phyloP scores from a whole-genome alignment of 2,888 invertebrate genomes.

The Diarsia rubi region DNA sequence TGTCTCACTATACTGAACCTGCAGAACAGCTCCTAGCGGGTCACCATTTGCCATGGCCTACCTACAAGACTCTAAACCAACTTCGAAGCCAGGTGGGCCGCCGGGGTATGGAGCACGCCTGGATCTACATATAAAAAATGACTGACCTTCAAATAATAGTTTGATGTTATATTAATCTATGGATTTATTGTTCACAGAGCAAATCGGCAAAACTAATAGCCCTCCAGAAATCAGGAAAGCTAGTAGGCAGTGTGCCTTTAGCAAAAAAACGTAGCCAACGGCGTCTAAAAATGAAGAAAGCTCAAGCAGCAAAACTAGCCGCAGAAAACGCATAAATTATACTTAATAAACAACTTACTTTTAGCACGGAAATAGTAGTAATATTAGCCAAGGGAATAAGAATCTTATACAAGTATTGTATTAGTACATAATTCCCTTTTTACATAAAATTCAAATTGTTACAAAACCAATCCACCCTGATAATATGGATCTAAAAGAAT shows the following conservation, averaged over 20 bases:
- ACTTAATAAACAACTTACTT: background rate
- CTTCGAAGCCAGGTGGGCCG: too few relatives aligned
- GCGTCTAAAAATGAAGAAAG: constrained; percentile 81
- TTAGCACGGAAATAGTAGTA: background rate
- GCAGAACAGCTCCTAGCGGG: too few relatives aligned
- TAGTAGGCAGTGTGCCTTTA: constrained; percentile 82
- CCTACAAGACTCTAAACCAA: too few relatives aligned
- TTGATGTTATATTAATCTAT: background rate
- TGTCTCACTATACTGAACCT: too few relatives aligned
- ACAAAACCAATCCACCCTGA: background rate
- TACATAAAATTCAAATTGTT: background rate
- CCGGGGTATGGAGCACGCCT: too few relatives aligned
- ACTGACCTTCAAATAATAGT: background rate
- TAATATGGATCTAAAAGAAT: constrained; percentile 19
- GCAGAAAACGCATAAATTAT: constrained; percentile 22
- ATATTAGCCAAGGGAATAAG: background rate
- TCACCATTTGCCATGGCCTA: too few relatives aligned
- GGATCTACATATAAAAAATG: background rate
- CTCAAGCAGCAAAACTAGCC: constrained; percentile 75
- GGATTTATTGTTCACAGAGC: constrained; percentile 74
- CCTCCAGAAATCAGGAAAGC: constrained; percentile 83
- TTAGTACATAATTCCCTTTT: background rate
- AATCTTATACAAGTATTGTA: background rate
- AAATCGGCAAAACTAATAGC: constrained; percentile 87
- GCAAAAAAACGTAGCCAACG: constrained; percentile 84